Conservation (phyloP, 2,113 vertebrate genomes). For the Perognathus longimembris region DNA sequence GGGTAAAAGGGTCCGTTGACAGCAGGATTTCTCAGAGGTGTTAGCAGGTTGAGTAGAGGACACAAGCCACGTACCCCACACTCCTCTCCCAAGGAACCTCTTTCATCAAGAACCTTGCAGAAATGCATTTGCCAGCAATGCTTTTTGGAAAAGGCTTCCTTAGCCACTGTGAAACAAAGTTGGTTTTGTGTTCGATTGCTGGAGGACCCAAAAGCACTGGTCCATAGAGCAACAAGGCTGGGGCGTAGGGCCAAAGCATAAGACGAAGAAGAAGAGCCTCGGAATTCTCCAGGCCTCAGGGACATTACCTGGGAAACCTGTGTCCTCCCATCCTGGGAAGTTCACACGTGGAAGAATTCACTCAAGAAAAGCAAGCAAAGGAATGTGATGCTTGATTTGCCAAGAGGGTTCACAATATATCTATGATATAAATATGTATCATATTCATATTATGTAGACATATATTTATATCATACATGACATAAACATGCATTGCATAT, state of each 20-base stretch:
- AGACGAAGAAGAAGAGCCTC: not conserved
- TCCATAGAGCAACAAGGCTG: not conserved
- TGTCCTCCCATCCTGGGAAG: not conserved
- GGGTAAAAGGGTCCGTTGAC: not conserved
- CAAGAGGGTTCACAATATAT: not conserved
- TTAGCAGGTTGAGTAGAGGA: not conserved
- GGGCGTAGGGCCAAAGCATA: not conserved
- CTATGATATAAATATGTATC: too few species aligned
- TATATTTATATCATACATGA: too few species aligned
- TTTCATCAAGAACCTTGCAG: not conserved
- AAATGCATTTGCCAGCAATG: not conserved
- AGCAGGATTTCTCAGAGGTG: not conserved
- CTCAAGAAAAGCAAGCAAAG: slow-evolving; percentile 19
- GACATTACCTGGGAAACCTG: not conserved
- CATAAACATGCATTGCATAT: too few species aligned
- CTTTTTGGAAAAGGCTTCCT: slow-evolving; percentile 21
- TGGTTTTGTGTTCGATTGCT: not conserved
- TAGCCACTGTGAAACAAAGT: not conserved
- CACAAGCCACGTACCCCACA: not conserved
- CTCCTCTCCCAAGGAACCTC: not conserved
- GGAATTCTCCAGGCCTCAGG: not conserved
- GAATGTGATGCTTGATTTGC: not conserved
- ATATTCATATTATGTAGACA: too few species aligned
- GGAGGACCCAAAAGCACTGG: not conserved
- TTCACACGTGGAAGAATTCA: not conserved